phyloP scores from a whole-genome alignment of 2,797 vertebrate genomes.

The Lemur catta region DNA sequence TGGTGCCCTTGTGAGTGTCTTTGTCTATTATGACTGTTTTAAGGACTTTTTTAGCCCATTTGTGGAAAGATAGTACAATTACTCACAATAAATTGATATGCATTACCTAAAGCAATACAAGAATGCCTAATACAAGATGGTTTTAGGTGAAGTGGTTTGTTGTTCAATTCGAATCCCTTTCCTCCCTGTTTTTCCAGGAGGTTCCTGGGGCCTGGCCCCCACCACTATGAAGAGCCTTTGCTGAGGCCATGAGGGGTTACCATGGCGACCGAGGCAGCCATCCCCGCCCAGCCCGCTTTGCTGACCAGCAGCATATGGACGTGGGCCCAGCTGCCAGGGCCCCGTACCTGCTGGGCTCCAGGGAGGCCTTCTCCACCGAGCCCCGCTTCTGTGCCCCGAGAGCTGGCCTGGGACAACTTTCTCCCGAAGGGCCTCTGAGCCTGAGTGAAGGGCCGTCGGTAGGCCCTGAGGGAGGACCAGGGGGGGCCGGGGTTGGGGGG shows the following conservation, averaged over 20 bases:
- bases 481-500: constrained; percentile 70
- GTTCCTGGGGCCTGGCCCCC: constrained; percentile 83
- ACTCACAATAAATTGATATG: constrained; percentile 48
- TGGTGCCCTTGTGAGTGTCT: constrained; percentile 51
- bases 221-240: constrained; percentile 84
- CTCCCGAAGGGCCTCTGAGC: constrained; percentile 83
- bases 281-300: constrained; percentile 93
- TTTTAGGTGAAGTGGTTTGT: constrained; percentile 45
- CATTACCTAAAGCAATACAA: constrained; percentile 20
- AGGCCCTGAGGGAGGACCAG: constrained; percentile 74
- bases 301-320: constrained; percentile 90
- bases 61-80: constrained; percentile 53
- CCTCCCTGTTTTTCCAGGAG: constrained; percentile 83
- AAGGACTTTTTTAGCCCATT: constrained; percentile 60
- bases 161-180: constrained; percentile 40
- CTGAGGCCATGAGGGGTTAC: constrained; percentile 93
- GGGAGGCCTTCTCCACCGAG: constrained; percentile 88
- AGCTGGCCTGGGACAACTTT: constrained; percentile 86
- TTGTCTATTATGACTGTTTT: constrained; percentile 55
- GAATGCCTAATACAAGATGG: not conserved
- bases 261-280: constrained; percentile 96
- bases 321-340: constrained; percentile 85
- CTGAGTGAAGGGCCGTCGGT: constrained; percentile 85
- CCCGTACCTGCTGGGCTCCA: constrained; percentile 85
- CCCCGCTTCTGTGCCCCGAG: constrained; percentile 90